These are phyloP conservation scores for Telmatochromis brachygnathus DNA, from an alignment of 2,113 vertebrate species.

Conservation along the genomic window DNA sequence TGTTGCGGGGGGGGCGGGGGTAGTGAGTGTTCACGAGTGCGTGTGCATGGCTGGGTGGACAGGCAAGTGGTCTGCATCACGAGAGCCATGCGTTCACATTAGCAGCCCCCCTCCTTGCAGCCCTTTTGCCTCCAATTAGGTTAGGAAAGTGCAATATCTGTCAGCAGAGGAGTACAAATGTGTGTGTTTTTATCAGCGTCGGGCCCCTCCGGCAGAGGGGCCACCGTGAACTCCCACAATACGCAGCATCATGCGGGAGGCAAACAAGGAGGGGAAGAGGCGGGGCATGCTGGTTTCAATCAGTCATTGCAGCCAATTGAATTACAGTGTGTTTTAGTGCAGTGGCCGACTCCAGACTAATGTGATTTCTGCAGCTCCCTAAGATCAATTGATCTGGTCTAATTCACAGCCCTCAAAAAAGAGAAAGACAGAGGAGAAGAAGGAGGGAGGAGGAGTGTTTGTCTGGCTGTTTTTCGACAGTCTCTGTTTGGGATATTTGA, in stretches of 20 bases:
- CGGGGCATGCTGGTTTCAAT: constrained; percentile 85
- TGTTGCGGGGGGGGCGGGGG: neutral
- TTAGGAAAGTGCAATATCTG: constrained; percentile 98
- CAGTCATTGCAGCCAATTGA: constrained; percentile 94
- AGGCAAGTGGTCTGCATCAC: constrained; percentile 74
- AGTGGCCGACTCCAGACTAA: constrained; percentile 99
- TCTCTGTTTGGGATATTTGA: constrained; percentile 33
- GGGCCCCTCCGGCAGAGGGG: constrained; percentile 67
- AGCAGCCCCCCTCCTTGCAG: constrained; percentile 41
- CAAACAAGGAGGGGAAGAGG: neutral
- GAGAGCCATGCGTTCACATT: constrained; percentile 87
- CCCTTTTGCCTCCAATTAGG: constrained; percentile 77
- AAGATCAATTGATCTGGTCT: constrained; percentile 99
- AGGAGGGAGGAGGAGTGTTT: neutral
- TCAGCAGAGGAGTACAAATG: constrained; percentile 98
- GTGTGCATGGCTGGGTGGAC: constrained; percentile 7
- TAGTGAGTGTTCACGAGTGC: neutral
- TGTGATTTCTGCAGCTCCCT: constrained; percentile 95
- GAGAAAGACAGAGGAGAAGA: constrained; percentile 32
- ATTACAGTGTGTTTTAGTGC: constrained; percentile 97
- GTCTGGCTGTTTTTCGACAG: constrained; percentile 27
- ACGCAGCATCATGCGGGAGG: constrained; percentile 23
- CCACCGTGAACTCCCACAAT: constrained; percentile 72
- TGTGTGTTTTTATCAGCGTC: constrained; percentile 89
- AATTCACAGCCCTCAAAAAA: constrained; percentile 80